phyloP scores from a whole-genome alignment of 2,888 invertebrate species.

The Hirtodrosophila duncani region DNA sequence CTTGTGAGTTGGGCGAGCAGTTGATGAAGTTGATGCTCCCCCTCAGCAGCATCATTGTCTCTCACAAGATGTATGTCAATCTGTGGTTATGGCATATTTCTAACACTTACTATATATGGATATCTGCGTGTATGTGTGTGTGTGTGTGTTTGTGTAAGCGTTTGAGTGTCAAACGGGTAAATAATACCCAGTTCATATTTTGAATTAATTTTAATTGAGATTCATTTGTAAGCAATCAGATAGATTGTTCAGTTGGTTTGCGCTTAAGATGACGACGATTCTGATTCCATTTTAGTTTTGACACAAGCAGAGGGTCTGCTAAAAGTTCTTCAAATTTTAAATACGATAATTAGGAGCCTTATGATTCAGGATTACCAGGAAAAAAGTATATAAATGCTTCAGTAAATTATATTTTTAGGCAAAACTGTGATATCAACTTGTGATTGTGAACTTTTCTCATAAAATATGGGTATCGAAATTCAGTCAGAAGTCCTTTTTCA shows the following conservation, averaged over 20 bases:
- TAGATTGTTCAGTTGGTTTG: slow-evolving; percentile 50
- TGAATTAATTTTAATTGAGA: slow-evolving; percentile 73
- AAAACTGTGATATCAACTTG: too few species aligned
- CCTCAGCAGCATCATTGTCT: neutral
- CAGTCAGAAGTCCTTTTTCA: neutral
- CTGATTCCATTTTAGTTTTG: slow-evolving; percentile 46
- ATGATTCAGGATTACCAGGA: too few species aligned
- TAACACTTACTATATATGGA: slow-evolving; percentile 31
- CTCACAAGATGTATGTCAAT: slow-evolving; percentile 67
- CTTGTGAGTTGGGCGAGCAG: too few species aligned
- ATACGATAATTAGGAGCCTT: too few species aligned
- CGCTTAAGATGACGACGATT: slow-evolving; percentile 44
- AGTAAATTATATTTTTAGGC: too few species aligned
- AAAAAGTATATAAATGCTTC: too few species aligned
- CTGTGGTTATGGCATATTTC: slow-evolving; percentile 58
- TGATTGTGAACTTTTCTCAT: too few species aligned
- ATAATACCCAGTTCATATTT: slow-evolving; percentile 73
- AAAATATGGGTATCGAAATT: too few species aligned
- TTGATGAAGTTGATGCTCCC: slow-evolving; percentile 44
- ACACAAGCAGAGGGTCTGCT: neutral
- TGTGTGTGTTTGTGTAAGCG: neutral
- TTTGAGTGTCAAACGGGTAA: slow-evolving; percentile 66
- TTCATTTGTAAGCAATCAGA: slow-evolving; percentile 73
- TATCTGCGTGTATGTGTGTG: neutral
- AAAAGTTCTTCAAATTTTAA: too few species aligned